Evolutionary conservation across 2,888 invertebrate species (phyloP).

Genomic region (Thymelicus acteon): DNA sequence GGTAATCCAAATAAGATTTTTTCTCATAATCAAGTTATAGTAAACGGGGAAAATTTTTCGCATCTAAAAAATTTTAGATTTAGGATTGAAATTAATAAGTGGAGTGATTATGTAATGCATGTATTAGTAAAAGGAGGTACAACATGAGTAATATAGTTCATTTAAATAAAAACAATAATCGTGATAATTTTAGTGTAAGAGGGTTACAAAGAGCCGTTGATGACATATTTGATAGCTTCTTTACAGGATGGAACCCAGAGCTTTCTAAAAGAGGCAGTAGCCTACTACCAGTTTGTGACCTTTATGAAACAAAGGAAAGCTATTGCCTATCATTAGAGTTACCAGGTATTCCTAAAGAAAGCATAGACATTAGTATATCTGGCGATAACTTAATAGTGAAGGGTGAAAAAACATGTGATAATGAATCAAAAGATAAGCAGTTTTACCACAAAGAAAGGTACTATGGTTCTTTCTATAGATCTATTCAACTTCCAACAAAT

Average conservation of each 20-base stretch:
- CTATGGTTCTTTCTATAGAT: slow-evolving; percentile 13
- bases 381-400: slow-evolving; percentile 15
- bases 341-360: slow-evolving; percentile 13
- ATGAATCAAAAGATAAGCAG: slow-evolving; percentile 13
- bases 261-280: slow-evolving; percentile 7
- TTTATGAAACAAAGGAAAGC: slow-evolving; percentile 16
- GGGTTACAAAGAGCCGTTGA: slow-evolving; percentile 15
- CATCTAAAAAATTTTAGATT: too few species aligned
- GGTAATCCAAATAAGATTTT: too few species aligned
- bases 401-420: slow-evolving; percentile 15
- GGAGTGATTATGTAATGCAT: slow-evolving; percentile 3
- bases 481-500: slow-evolving; percentile 11
- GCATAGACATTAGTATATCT: slow-evolving; percentile 15
- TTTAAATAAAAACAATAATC: slow-evolving; percentile 13
- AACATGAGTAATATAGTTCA: slow-evolving; percentile 16
- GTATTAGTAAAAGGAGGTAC: slow-evolving; percentile 12
- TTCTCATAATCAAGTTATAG: too few species aligned
- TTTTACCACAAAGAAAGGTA: slow-evolving; percentile 8
- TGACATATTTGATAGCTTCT: slow-evolving; percentile 16
- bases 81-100: slow-evolving; percentile 6
- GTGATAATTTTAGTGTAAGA: slow-evolving; percentile 15
- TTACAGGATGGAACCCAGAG: slow-evolving; percentile 15
- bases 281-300: slow-evolving; percentile 9
- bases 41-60: too few species aligned
- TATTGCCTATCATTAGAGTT: slow-evolving; percentile 14